Evolutionary conservation across 2,797 vertebrate genomes (phyloP).

Genomic region (Peromyscus eremicus): DNA sequence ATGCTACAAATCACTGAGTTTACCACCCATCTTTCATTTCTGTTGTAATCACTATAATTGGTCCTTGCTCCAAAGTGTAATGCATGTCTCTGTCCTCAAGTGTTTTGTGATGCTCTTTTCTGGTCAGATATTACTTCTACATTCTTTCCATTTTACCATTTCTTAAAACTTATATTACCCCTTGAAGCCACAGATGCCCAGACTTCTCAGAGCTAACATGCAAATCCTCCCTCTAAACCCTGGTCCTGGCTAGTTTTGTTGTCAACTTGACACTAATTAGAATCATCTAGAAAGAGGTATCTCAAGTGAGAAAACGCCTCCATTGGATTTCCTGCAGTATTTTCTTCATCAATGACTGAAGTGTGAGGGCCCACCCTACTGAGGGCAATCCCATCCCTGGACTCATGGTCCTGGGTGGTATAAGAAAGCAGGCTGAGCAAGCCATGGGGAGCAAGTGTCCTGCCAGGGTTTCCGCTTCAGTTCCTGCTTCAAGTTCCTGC

Average conservation of each 20-base stretch:
- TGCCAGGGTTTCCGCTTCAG: neutral
- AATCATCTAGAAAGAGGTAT: neutral
- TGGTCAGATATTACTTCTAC: neutral
- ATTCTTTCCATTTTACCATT: neutral
- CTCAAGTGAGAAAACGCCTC: neutral
- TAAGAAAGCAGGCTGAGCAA: neutral
- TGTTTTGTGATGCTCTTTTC: neutral
- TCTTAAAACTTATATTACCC: neutral
- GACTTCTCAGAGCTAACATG: neutral
- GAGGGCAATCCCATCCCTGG: neutral
- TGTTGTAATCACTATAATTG: neutral
- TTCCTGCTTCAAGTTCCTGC: neutral
- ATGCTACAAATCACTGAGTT: neutral
- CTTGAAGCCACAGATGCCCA: neutral
- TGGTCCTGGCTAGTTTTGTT: neutral
- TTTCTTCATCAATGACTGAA: neutral
- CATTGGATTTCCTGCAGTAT: neutral
- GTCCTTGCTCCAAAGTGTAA: neutral
- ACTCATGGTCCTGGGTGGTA: neutral
- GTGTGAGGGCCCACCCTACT: neutral
- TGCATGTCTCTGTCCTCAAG: neutral
- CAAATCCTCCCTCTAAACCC: neutral
- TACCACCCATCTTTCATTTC: neutral
- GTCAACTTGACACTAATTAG: neutral
- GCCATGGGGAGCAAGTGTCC: neutral